phyloP scores from a whole-genome alignment of 1,140 invertebrate genomes.

The Teleopsis dalmanni region DNA sequence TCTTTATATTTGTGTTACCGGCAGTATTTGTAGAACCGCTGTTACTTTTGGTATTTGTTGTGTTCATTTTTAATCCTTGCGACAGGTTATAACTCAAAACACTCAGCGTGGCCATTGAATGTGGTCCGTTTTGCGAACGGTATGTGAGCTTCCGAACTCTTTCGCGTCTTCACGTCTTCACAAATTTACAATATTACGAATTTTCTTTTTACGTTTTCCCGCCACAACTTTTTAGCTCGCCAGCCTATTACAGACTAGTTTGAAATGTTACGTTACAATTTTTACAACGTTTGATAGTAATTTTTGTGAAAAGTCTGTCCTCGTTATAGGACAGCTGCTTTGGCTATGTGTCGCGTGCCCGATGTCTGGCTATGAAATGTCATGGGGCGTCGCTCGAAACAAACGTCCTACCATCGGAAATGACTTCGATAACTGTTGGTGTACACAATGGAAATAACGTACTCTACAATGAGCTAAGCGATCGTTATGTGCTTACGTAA shows the following conservation, averaged over 20 bases:
- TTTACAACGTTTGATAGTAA: conserved; percentile 2
- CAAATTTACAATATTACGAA: background rate
- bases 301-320: conserved; percentile 12
- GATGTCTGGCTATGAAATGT: conserved; percentile 29
- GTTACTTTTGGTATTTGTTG: background rate
- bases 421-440: conserved; percentile 41
- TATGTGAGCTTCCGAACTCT: background rate
- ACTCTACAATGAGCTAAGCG: background rate
- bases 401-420: conserved; percentile 27
- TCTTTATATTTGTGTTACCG: too few relatives aligned
- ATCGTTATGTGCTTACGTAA: too few relatives aligned
- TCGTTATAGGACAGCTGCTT: conserved; percentile 38
- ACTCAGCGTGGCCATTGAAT: conserved; percentile 10
- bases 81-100: conserved; percentile 11
- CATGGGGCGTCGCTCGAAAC: conserved; percentile 25
- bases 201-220: background rate
- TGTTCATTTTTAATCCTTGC: conserved; percentile 13
- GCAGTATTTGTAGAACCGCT: background rate
- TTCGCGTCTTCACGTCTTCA: background rate
- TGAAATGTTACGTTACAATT: background rate
- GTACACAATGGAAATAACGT: conserved; percentile 16
- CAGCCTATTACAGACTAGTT: conserved; percentile 6
- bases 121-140: conserved; percentile 3
- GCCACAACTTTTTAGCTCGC: conserved; percentile 5
- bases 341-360: conserved; percentile 43